A percentile compares a stretch with the other conserved stretches of the same genome.
These are phyloP conservation scores for Heliconius erato DNA, from an alignment of 2,888 invertebrate species.

Conservation along the genomic window DNA sequence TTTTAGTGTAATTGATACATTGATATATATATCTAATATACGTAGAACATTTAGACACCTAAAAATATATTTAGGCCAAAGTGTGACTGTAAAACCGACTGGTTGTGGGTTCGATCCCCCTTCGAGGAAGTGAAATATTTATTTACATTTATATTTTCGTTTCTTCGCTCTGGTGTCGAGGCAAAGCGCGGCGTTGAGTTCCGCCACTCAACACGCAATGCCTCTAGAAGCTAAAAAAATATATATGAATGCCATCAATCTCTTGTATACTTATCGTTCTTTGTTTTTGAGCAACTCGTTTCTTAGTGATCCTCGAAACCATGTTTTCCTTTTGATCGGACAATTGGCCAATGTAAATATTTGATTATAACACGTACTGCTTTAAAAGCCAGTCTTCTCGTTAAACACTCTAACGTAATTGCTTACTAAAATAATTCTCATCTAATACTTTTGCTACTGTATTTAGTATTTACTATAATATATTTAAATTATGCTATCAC, in stretches of 20 bases:
- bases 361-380: background rate
- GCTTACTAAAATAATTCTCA: background rate
- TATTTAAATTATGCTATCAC: no score
- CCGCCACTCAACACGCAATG: no score
- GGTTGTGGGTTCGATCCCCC: no score
- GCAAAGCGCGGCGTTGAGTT: no score
- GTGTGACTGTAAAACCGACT: no score
- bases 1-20: no score
- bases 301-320: background rate
- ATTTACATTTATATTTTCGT: no score
- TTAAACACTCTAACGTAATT: background rate
- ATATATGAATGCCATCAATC: background rate
- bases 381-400: background rate
- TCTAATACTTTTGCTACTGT: no score
- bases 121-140: no score
- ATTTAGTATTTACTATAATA: no score
- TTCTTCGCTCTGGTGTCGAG: no score
- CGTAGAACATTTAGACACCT: background rate
- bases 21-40: background rate
- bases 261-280: background rate
- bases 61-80: background rate
- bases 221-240: no score
- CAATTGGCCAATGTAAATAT: background rate
- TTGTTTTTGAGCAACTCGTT: constrained; percentile 6
- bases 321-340: background rate